Evolutionary conservation across 2,113 vertebrate genomes (phyloP), one percentile per base, ranked within the genome.

Genomic region (Apaloderma vittatum): DNA sequence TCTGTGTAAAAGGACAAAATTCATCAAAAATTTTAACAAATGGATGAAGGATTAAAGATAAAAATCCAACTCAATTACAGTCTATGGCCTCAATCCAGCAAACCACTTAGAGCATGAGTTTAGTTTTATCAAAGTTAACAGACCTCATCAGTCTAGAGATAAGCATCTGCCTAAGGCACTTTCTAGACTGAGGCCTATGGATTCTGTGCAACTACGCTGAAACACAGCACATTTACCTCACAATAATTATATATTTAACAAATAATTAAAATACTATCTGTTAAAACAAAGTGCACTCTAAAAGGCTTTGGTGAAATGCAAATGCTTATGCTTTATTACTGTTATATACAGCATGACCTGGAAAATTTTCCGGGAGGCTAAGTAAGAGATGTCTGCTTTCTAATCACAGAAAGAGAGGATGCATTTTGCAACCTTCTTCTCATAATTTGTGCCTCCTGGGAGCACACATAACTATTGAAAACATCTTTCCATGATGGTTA

Each of bases 71-170:
- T 90, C 77, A 94, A 23, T 91, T 94, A 93, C n/a, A 93, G 59
- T 20, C 36, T 79, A 10, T 93, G 91, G 93, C 93, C 91, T 43
- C 40, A 88, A 20, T 94, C 92, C 95, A 97, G 86, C 48, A 96
- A 96, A 92, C 57, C 86, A 97, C 90, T 97, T 95, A 96, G 36
- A 80, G 84, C 15, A 45, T 27, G 96, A 95, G 74, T 95, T 94
- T 70, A 86, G 62, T 94, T 95, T 93, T 89, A 94, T 73, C 91
- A 78, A 87, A 94, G 43, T 81, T 89, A 96, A 88, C 84, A 93
- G 87, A 91, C 58, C 78, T 79, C 87, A 94, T 96, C 80, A 48
- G 62, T 94, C 62, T 95, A 46, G 85, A 88, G 90, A 96, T 93
- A 97, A 97, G 68, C 34, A 93, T 96, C 90, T 95, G 86, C 92